phyloP scores from a whole-genome alignment of 2,797 vertebrate genomes.

The Erithacus rubecula region DNA sequence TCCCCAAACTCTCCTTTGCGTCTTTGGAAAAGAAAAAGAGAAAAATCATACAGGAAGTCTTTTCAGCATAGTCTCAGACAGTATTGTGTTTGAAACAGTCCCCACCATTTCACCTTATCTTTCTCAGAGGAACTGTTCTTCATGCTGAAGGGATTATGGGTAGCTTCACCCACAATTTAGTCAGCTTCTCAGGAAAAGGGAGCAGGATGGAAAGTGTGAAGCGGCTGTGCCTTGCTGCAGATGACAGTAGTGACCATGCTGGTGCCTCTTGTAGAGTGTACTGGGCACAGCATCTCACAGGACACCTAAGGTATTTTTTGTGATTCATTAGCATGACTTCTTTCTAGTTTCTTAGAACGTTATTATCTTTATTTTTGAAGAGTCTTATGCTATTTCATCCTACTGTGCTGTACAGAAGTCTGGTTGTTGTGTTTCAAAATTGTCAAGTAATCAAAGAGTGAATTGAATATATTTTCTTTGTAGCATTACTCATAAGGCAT shows the following conservation, averaged over 20 bases:
- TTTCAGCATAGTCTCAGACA: neutral
- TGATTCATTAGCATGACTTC: neutral
- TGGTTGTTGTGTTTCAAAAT: constrained; percentile 6
- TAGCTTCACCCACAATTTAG: constrained; percentile 11
- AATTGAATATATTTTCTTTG: constrained; percentile 1
- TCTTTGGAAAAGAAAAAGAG: neutral
- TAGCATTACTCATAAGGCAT: neutral
- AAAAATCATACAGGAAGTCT: neutral
- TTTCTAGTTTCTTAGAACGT: neutral
- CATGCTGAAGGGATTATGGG: neutral
- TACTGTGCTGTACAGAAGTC: neutral
- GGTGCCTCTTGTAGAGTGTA: neutral
- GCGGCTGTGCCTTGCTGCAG: neutral
- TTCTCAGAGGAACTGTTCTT: constrained; percentile 28
- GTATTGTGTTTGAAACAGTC: neutral
- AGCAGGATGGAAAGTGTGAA: neutral
- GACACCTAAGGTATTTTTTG: neutral
- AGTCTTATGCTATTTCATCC: neutral
- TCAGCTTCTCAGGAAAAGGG: neutral
- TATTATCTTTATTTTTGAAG: neutral
- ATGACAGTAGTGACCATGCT: neutral
- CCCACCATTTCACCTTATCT: neutral
- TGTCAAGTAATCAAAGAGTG: neutral
- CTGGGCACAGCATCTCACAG: neutral
- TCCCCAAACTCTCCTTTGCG: neutral